Base-by-base conservation (phyloP, 2,797 vertebrate species). In the Catostomus latipinnis region DNA sequence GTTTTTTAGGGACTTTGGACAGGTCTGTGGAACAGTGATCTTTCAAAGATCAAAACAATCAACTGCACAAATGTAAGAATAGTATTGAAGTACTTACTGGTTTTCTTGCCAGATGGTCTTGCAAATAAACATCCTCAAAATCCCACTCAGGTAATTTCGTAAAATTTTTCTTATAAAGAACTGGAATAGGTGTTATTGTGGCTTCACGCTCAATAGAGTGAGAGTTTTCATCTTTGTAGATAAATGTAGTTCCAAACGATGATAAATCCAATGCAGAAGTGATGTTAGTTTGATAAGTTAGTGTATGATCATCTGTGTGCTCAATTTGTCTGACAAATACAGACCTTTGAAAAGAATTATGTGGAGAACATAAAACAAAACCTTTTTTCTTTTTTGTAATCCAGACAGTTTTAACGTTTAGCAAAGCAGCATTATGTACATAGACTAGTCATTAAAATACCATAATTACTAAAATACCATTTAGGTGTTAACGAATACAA, bases 1-100 rank as follows among this genome's bases (percentile, higher is more conserved):
- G 63, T 90, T 88, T 84, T 84, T 92, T 84, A 97, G 13, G 0
- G 95, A 95, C 63, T 91, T 84, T 0, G 90, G 81, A 86, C 96
- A 98, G 2, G 82, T 93, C 97, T 97, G 70, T 6, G 0, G 34
- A 62, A 58, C 53, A 58, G 18, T n/a, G 43, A n/a, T 46, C 1
- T 69, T 63, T 79, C 4, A 56, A 6, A 57, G 9, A 43, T 0
- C 5, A 6, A 13, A 1, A 43, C 0, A 1, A 22, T 6, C 22
- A 69, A 14, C 9, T 16, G 43, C 6, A 62, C n/a, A 12, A 1
- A 6, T 10, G 13, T 11, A 22, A 22, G 22, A 22, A 22, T 22
- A 22, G 22, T 22, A 22, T n/a, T 48, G 18, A 0, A 43, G 43
- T 7, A 57, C 90, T 89, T 81, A 94, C 92, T 18, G 22, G 81